A percentile compares a stretch with the other conserved stretches of the same genome.
Evolutionary conservation across 2,888 invertebrate species (phyloP).

Genomic region (Phlogophora meticulosa): DNA sequence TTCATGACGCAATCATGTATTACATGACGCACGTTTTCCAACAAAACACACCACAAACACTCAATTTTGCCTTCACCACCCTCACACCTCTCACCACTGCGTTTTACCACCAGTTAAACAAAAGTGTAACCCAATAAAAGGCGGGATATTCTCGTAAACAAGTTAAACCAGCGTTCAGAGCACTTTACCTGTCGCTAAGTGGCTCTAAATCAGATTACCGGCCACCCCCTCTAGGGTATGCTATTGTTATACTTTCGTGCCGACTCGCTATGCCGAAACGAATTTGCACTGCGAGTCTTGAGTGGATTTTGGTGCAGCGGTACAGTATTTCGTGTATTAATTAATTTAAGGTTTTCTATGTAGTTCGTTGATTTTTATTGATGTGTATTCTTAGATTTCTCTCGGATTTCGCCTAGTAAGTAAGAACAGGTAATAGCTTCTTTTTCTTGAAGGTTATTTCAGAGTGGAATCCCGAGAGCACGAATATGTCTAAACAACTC

Average conservation of each 20-base stretch:
- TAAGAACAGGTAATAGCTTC: too few species aligned
- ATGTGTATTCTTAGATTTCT: too few species aligned
- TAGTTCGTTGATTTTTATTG: too few species aligned
- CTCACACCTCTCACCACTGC: conserved; percentile 18
- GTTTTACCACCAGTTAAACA: conserved; percentile 44
- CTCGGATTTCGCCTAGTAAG: too few species aligned
- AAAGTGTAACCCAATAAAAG: conserved; percentile 59
- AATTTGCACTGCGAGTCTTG: conserved; percentile 41
- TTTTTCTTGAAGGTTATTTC: too few species aligned
- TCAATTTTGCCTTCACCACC: not conserved
- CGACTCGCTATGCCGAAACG: conserved; percentile 68
- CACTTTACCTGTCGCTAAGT: conserved; percentile 85
- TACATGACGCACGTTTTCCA: not conserved
- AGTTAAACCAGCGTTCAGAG: conserved; percentile 79
- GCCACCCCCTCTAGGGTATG: conserved; percentile 55
- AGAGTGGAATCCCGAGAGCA: too few species aligned
- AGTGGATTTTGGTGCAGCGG: conserved; percentile 6
- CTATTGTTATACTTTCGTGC: conserved; percentile 51
- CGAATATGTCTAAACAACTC: too few species aligned
- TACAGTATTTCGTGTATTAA: too few species aligned
- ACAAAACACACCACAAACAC: not conserved
- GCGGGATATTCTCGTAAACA: conserved; percentile 66
- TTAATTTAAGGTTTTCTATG: too few species aligned
- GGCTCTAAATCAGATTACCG: conserved; percentile 84
- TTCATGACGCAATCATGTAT: not conserved